A percentile compares a stretch with the other conserved stretches of the same genome.
These are phyloP conservation scores for Caenorhabditis inopinata DNA, from an alignment of 1,140 invertebrate species.

Conservation along the genomic window DNA sequence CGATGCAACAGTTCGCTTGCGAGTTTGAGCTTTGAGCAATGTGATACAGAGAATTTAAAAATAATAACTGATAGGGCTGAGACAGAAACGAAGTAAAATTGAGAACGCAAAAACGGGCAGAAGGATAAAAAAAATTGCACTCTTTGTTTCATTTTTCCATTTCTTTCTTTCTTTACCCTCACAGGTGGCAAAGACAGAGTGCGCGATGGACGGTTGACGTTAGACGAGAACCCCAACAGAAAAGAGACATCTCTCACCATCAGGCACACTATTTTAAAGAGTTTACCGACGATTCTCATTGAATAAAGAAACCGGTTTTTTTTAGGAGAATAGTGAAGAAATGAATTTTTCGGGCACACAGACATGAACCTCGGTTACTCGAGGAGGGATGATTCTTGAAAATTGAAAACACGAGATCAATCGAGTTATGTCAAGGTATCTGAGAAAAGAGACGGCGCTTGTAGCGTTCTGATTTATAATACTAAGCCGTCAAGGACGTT, in stretches of 20 bases:
- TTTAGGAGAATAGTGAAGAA: background rate
- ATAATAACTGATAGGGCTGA: background rate
- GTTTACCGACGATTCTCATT: background rate
- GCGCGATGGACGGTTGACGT: constrained; percentile 26
- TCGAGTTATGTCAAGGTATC: background rate
- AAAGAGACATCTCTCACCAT: constrained; percentile 5
- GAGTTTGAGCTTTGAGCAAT: no score
- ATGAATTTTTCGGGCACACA: background rate
- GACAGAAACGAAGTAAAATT: background rate
- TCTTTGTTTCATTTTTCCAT: background rate
- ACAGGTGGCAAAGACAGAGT: constrained; percentile 23
- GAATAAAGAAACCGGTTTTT: constrained; percentile 20
- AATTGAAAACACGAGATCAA: constrained; percentile 3
- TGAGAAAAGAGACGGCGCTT: background rate
- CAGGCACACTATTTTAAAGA: constrained; percentile 27
- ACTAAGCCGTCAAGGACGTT: background rate
- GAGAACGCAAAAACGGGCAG: background rate
- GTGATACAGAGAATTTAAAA: no score
- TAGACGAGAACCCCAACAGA: constrained; percentile 5
- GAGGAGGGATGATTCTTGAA: background rate
- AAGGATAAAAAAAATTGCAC: constrained; percentile 15
- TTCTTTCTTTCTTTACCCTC: background rate
- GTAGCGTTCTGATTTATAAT: background rate
- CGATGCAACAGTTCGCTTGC: background rate
- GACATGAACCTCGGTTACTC: background rate